Conservation (phyloP, 2,113 vertebrate species). For the Gymnorhina tibicen region DNA sequence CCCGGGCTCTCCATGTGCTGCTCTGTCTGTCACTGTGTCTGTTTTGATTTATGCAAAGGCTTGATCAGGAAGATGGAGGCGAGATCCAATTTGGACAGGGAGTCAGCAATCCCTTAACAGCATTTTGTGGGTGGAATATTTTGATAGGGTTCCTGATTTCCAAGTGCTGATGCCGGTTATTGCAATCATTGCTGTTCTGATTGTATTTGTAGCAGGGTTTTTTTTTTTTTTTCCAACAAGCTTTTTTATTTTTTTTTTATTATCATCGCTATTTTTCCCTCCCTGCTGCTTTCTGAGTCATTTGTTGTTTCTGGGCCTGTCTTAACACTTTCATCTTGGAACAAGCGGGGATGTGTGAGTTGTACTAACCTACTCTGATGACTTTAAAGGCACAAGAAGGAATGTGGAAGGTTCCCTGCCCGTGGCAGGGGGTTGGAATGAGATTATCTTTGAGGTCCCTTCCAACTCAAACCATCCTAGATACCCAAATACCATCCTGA, state of each 20-base stretch:
- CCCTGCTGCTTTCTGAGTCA: not conserved
- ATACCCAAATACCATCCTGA: not conserved
- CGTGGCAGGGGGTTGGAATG: not conserved
- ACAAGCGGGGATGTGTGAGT: not conserved
- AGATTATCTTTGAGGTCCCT: not conserved
- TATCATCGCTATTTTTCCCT: not conserved
- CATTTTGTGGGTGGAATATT: slow-evolving; percentile 49
- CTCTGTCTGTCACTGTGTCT: slow-evolving; percentile 49
- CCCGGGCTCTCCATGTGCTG: slow-evolving; percentile 19
- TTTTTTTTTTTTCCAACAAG: not conserved
- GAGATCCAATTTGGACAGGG: slow-evolving; percentile 40
- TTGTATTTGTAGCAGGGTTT: not conserved
- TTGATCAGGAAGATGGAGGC: slow-evolving; percentile 39
- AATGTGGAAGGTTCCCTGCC: not conserved
- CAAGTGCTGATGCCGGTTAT: not conserved
- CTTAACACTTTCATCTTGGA: not conserved
- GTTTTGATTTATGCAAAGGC: slow-evolving; percentile 39
- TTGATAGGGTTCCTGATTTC: slow-evolving; percentile 27
- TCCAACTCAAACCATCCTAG: not conserved
- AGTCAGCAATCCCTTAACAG: slow-evolving; percentile 21
- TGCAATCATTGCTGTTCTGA: slow-evolving; percentile 9
- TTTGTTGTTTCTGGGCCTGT: slow-evolving; percentile 8
- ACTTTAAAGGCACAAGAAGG: not conserved
- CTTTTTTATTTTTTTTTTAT: not conserved
- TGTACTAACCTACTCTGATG: not conserved